Evolutionary conservation across 2,888 invertebrate species (phyloP).

Genomic region (Mactromeris polynyma): DNA sequence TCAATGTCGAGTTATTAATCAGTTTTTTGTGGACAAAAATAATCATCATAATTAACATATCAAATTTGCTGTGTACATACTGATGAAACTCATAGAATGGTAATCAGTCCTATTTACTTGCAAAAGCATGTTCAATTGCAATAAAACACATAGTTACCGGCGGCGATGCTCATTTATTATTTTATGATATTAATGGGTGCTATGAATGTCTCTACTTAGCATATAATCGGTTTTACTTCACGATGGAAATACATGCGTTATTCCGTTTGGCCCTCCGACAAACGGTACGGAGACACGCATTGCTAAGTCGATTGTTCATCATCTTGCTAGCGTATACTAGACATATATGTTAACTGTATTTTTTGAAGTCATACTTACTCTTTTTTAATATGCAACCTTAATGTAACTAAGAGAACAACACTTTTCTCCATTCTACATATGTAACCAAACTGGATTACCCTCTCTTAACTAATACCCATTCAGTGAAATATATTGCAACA

Average conservation of each 20-base stretch:
- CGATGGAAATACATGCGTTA: not conserved
- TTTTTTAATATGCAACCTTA: no score
- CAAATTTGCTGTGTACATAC: not conserved
- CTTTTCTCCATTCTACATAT: no score
- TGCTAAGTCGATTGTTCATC: not conserved
- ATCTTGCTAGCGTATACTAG: no score
- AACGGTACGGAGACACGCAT: not conserved
- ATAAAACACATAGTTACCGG: conserved; percentile 14
- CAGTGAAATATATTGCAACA: no score
- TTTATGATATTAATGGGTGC: conserved; percentile 4
- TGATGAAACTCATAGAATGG: not conserved
- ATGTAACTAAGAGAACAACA: no score
- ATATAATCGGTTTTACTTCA: not conserved
- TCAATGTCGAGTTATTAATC: not conserved
- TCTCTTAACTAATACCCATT: no score
- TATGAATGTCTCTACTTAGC: conserved; percentile 4
- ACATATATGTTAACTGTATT: no score
- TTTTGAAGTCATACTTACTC: no score
- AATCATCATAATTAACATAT: conserved; percentile 1
- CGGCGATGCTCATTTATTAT: conserved; percentile 20
- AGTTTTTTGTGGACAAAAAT: not conserved
- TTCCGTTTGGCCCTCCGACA: not conserved
- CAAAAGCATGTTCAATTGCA: not conserved
- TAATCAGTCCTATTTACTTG: not conserved
- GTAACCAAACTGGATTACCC: no score